phyloP scores from a whole-genome alignment of 2,113 vertebrate species.

The Siniperca knerii region DNA sequence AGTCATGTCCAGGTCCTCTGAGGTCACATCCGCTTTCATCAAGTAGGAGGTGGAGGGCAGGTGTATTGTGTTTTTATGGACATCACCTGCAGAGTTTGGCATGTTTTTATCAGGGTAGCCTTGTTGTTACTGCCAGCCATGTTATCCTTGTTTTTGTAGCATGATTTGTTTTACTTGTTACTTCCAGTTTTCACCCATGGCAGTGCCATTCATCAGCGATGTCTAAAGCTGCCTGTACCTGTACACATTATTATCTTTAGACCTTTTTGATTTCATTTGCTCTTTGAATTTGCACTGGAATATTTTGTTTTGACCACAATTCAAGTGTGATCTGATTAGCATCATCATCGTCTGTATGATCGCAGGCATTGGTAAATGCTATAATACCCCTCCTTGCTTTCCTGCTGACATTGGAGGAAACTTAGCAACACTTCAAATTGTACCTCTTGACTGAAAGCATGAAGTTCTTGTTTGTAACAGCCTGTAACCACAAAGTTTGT shows the following conservation, averaged over 20 bases:
- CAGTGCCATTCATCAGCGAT: background rate
- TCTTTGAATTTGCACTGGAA: background rate
- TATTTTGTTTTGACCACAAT: background rate
- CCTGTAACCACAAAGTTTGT: conserved; percentile 17
- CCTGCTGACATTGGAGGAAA: background rate
- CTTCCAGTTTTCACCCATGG: background rate
- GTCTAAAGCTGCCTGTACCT: background rate
- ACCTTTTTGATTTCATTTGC: background rate
- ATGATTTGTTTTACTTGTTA: background rate
- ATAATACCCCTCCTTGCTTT: background rate
- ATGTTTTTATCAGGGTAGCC: background rate
- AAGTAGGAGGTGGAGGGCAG: conserved; percentile 34
- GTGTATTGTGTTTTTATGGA: background rate
- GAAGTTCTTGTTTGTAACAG: background rate
- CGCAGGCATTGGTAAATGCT: background rate
- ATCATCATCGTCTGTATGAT: background rate
- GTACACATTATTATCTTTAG: background rate
- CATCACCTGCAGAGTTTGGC: background rate
- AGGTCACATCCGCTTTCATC: conserved; percentile 42
- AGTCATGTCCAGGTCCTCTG: conserved; percentile 66
- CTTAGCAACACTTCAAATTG: background rate
- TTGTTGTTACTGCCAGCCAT: background rate
- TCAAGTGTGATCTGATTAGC: background rate
- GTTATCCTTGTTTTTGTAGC: background rate
- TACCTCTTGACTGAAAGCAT: background rate